Conservation (phyloP, 2,888 invertebrate species). For the Mythimna albipuncta region DNA sequence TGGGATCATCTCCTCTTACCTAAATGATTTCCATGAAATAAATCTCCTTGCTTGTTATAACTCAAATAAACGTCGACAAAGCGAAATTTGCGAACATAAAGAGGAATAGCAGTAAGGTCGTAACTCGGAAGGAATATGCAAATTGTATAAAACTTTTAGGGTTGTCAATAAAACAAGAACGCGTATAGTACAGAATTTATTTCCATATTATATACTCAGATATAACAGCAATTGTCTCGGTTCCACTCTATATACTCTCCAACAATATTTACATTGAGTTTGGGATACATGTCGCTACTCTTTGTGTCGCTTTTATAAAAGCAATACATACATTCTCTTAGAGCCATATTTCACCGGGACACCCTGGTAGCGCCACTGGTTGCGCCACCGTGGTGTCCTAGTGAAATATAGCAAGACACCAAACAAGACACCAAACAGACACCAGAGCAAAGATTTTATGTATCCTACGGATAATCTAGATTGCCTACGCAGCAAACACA, state of each 20-base stretch:
- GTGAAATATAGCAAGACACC: too few relatives aligned
- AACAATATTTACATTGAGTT: slow-evolving; percentile 86
- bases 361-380: too few relatives aligned
- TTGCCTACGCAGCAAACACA: too few relatives aligned
- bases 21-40: slow-evolving; percentile 32
- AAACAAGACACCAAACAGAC: too few relatives aligned
- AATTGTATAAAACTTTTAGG: slow-evolving; percentile 56
- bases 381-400: too few relatives aligned
- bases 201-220: slow-evolving; percentile 87
- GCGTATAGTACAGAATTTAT: slow-evolving; percentile 88
- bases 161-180: slow-evolving; percentile 72
- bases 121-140: slow-evolving; percentile 51
- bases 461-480: too few relatives aligned
- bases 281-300: slow-evolving; percentile 67
- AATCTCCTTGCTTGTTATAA: slow-evolving; percentile 33
- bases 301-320: slow-evolving; percentile 36
- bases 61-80: slow-evolving; percentile 26
- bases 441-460: too few relatives aligned
- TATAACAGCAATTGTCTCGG: slow-evolving; percentile 83
- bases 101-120: slow-evolving; percentile 38
- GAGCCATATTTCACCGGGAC: too few relatives aligned
- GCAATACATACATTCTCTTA: slow-evolving; percentile 11
- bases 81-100: slow-evolving; percentile 46
- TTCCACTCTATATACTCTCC: slow-evolving; percentile 75
- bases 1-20: neutral